These are phyloP conservation scores for Ophion slaviceki DNA, from an alignment of 2,888 invertebrate species.

Conservation along the genomic window DNA sequence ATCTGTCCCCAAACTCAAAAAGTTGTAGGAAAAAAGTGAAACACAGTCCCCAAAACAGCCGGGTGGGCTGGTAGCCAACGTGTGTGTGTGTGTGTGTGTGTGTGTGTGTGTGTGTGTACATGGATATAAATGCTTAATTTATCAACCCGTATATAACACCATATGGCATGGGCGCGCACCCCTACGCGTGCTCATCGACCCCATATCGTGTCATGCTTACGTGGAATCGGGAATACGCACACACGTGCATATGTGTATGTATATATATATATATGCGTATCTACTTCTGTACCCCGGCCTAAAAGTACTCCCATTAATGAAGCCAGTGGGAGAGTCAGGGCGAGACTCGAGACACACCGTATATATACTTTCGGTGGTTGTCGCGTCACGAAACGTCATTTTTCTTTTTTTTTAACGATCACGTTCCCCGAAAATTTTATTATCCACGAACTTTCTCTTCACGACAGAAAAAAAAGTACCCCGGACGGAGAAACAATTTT, in stretches of 20 bases:
- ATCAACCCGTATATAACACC: constrained; percentile 11
- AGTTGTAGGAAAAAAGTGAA: background rate
- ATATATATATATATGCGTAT: background rate
- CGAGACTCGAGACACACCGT: constrained; percentile 32
- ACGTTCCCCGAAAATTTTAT: background rate
- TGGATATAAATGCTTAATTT: background rate
- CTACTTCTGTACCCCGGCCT: background rate
- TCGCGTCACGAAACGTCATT: constrained; percentile 24
- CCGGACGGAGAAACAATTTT: background rate
- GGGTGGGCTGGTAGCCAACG: background rate
- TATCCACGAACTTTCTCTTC: background rate
- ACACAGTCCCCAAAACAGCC: background rate
- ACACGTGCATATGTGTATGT: background rate
- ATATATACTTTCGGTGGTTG: constrained; percentile 17
- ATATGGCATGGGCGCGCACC: constrained; percentile 41
- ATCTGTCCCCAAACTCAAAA: background rate
- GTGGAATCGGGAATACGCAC: constrained; percentile 28
- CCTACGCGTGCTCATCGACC: constrained; percentile 52
- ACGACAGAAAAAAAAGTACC: background rate
- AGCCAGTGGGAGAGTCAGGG: constrained; percentile 40
- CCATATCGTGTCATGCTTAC: constrained; percentile 46
- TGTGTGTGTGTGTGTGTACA: background rate
- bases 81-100: too few relatives aligned
- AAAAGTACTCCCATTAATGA: constrained; percentile 57
- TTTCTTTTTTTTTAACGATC: background rate